phyloP scores from a whole-genome alignment of 2,888 invertebrate species.

The Cantharis nigra region DNA sequence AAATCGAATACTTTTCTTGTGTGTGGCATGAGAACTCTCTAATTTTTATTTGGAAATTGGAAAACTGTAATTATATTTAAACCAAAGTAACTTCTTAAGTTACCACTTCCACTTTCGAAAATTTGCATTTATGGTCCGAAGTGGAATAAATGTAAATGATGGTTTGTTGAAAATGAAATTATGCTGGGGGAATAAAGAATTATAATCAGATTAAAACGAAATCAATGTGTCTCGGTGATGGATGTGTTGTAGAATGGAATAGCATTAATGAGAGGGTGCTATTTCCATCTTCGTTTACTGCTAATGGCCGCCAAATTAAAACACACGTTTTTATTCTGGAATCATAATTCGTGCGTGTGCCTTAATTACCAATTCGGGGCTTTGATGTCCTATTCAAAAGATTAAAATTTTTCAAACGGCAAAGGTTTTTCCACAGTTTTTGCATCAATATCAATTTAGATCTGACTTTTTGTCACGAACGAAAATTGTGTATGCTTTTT shows the following conservation, averaged over 20 bases:
- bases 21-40: slow-evolving; percentile 14
- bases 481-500: not conserved
- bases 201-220: slow-evolving; percentile 48
- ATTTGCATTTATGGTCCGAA: not conserved
- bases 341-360: slow-evolving; percentile 13
- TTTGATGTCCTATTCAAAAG: slow-evolving; percentile 1
- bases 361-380: slow-evolving; percentile 10
- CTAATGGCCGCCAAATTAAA: slow-evolving; percentile 36
- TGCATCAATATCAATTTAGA: not conserved
- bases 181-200: slow-evolving; percentile 41
- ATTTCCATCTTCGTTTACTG: slow-evolving; percentile 16
- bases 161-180: slow-evolving; percentile 37
- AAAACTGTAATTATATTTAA: slow-evolving; percentile 2
- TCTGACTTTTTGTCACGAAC: not conserved
- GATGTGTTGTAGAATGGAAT: slow-evolving; percentile 32
- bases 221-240: slow-evolving; percentile 46
- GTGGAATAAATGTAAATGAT: slow-evolving; percentile 18
- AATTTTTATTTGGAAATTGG: slow-evolving; percentile 19
- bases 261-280: slow-evolving; percentile 7
- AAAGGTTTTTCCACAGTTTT: not conserved
- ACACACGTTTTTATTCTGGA: slow-evolving; percentile 31
- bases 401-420: not conserved
- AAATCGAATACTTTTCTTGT: slow-evolving; percentile 24
- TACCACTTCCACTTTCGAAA: not conserved
- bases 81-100: not conserved